These are phyloP conservation scores for Eulemur albifrons DNA, from an alignment of 2,797 vertebrate species.

Conservation along the genomic window DNA sequence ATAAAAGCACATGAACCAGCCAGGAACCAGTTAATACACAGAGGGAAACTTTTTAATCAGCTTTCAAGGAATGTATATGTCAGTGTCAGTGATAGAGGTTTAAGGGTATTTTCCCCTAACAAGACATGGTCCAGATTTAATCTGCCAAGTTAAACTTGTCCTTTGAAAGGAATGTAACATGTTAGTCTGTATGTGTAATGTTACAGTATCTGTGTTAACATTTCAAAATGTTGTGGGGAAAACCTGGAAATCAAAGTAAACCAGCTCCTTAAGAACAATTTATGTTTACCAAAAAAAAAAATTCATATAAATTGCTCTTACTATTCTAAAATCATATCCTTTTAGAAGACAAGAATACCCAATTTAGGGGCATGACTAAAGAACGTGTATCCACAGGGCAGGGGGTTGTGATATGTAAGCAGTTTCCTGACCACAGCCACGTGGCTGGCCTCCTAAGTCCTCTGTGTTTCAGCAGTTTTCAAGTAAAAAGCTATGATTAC, in stretches of 20 bases:
- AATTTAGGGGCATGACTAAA: not conserved
- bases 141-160: not conserved
- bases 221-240: not conserved
- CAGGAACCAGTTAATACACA: not conserved
- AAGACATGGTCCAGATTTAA: not conserved
- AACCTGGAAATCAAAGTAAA: not conserved
- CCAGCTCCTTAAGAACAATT: not conserved
- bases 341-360: not conserved
- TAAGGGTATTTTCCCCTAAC: not conserved
- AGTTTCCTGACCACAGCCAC: conserved; percentile 8
- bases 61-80: not conserved
- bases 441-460: not conserved
- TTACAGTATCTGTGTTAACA: not conserved
- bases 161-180: not conserved
- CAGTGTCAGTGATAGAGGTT: not conserved
- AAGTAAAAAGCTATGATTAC: conserved; percentile 56
- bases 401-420: not conserved
- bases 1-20: not conserved
- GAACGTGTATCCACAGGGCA: not conserved
- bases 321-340: not conserved
- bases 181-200: not conserved
- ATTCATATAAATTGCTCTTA: not conserved
- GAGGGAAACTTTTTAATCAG: not conserved
- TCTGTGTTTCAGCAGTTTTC: conserved; percentile 57
- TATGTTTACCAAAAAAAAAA: not conserved